A percentile compares a stretch with the other conserved stretches of the same genome.
Evolutionary conservation across 2,888 invertebrate species (phyloP).

Genomic region (Penaeus monodon): DNA sequence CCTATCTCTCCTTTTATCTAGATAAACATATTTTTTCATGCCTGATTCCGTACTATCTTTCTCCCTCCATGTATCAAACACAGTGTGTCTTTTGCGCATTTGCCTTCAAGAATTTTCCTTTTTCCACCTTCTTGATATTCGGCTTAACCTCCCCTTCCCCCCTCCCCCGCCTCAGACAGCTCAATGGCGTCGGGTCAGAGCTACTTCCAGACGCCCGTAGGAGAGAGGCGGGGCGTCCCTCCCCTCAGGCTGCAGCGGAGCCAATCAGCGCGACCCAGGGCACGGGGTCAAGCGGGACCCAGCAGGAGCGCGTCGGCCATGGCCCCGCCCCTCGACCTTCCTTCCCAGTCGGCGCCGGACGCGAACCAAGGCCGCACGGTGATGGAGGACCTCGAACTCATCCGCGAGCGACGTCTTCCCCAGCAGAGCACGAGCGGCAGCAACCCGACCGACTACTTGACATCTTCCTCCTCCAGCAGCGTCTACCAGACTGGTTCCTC

Average conservation of each 20-base stretch:
- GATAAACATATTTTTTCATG: neutral
- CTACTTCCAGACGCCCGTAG: constrained; percentile 48
- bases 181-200: constrained; percentile 37
- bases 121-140: neutral
- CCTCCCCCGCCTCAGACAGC: neutral
- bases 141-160: too few species aligned
- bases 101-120: neutral
- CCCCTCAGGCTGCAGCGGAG: constrained; percentile 46
- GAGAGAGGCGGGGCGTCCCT: constrained; percentile 52
- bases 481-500: too few species aligned
- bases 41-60: neutral
- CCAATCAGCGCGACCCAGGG: constrained; percentile 36
- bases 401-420: too few species aligned
- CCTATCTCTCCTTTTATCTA: neutral
- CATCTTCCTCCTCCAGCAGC: neutral
- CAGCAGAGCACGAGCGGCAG: too few species aligned
- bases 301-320: neutral
- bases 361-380: too few species aligned
- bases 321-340: neutral
- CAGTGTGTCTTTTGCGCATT: too few species aligned
- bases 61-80: neutral
- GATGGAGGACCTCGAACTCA: too few species aligned
- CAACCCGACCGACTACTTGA: too few species aligned
- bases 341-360: neutral
- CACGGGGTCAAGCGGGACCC: neutral